phyloP scores from a whole-genome alignment of 2,113 vertebrate genomes.

The Hemibagrus wyckioides region DNA sequence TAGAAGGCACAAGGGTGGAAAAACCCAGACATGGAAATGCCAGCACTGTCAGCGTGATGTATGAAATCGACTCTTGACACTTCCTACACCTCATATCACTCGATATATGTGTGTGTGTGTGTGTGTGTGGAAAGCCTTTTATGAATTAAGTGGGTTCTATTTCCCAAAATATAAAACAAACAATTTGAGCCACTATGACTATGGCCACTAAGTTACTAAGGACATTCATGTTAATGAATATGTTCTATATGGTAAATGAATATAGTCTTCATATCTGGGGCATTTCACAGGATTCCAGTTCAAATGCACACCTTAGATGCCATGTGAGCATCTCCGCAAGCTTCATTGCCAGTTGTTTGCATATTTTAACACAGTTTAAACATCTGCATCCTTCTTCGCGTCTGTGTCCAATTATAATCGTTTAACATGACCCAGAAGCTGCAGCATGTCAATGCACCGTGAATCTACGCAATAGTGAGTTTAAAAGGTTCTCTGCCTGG shows the following conservation, averaged over 20 bases:
- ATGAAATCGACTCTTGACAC: background rate
- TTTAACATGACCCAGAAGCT: background rate
- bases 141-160: background rate
- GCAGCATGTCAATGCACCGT: constrained; percentile 1
- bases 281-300: background rate
- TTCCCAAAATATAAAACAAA: background rate
- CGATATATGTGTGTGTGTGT: background rate
- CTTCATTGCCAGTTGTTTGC: background rate
- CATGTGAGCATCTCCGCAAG: background rate
- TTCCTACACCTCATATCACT: background rate
- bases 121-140: background rate
- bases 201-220: background rate
- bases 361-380: background rate
- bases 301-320: background rate
- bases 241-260: background rate
- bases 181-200: background rate
- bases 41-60: background rate
- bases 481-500: background rate
- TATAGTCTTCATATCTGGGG: background rate
- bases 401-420: background rate
- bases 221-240: background rate
- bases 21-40: background rate
- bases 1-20: background rate
- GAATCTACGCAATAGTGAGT: background rate
- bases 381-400: background rate